A percentile compares a stretch with the other conserved stretches of the same genome.
Evolutionary conservation across 2,888 invertebrate genomes (phyloP).

Genomic region (Melanostoma scalare): DNA sequence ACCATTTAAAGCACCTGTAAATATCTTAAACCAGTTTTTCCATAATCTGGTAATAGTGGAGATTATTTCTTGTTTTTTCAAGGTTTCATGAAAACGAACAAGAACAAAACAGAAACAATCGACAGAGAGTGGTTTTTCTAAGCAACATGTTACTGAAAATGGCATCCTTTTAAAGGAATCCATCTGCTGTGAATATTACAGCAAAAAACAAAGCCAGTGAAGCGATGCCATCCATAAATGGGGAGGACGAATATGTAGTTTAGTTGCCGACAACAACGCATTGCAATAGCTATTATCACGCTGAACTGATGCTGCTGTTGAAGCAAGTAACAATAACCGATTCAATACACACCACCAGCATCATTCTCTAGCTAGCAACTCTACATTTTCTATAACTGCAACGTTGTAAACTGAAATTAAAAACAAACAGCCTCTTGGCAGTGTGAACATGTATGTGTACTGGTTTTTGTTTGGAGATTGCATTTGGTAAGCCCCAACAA

Average conservation of each 20-base stretch:
- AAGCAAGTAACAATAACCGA: conserved; percentile 35
- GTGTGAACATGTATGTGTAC: neutral
- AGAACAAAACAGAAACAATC: conserved; percentile 8
- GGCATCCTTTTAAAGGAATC: conserved; percentile 17
- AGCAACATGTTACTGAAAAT: conserved; percentile 10
- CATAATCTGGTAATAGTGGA: neutral
- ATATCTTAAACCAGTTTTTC: conserved; percentile 35
- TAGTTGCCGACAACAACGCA: conserved; percentile 15
- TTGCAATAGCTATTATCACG: conserved; percentile 48
- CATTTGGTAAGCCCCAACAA: conserved; percentile 26
- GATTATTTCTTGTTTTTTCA: conserved; percentile 22
- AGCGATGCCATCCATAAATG: conserved; percentile 48
- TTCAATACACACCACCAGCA: conserved; percentile 27
- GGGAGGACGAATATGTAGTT: conserved; percentile 23
- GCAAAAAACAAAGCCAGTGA: conserved; percentile 55
- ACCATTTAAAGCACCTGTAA: conserved; percentile 50
- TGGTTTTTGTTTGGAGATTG: conserved; percentile 48
- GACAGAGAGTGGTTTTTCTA: conserved; percentile 28
- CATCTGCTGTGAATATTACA: conserved; percentile 21
- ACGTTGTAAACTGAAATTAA: conserved; percentile 59
- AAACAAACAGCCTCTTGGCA: conserved; percentile 57
- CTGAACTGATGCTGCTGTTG: conserved; percentile 34
- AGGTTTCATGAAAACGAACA: neutral
- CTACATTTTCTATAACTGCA: neutral
- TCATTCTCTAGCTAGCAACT: too few relatives aligned